Evolutionary conservation across 2,888 invertebrate species (phyloP).

Genomic region (Melieria picta): DNA sequence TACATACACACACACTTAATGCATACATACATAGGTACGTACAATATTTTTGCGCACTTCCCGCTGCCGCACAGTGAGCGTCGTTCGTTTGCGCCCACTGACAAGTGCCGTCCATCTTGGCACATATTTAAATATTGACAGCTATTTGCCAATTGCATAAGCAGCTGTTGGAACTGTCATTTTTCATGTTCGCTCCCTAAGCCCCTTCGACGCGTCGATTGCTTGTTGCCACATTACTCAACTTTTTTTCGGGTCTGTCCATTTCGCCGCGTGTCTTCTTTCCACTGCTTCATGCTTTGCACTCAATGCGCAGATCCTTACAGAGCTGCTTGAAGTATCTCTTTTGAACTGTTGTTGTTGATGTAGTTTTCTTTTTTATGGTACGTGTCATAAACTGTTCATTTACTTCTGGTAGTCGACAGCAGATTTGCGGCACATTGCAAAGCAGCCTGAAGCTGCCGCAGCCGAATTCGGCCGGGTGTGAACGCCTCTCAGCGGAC

Average conservation of each 20-base stretch:
- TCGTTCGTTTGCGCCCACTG: not conserved
- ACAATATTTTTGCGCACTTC: too few species aligned
- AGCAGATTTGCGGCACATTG: too few species aligned
- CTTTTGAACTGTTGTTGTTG: not conserved
- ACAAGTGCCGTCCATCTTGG: conserved; percentile 29
- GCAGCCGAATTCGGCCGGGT: too few species aligned
- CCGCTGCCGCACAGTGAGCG: too few species aligned
- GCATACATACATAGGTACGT: too few species aligned
- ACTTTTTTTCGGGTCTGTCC: not conserved
- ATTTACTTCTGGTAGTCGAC: not conserved
- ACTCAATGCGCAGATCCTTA: too few species aligned
- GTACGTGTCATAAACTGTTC: not conserved
- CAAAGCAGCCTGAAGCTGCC: too few species aligned
- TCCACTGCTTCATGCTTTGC: too few species aligned
- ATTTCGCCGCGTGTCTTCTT: not conserved
- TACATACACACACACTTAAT: too few species aligned
- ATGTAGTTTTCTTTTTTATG: not conserved
- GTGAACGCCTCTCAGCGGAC: too few species aligned
- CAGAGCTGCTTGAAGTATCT: not conserved
- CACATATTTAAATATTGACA: conserved; percentile 56
- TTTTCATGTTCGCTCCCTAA: conserved; percentile 8
- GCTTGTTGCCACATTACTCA: not conserved
- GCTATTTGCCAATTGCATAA: conserved; percentile 55
- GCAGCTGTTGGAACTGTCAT: conserved; percentile 30
- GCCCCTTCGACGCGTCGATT: not conserved